phyloP scores from a whole-genome alignment of 2,113 vertebrate genomes.

The Hippocampus guttulatus region DNA sequence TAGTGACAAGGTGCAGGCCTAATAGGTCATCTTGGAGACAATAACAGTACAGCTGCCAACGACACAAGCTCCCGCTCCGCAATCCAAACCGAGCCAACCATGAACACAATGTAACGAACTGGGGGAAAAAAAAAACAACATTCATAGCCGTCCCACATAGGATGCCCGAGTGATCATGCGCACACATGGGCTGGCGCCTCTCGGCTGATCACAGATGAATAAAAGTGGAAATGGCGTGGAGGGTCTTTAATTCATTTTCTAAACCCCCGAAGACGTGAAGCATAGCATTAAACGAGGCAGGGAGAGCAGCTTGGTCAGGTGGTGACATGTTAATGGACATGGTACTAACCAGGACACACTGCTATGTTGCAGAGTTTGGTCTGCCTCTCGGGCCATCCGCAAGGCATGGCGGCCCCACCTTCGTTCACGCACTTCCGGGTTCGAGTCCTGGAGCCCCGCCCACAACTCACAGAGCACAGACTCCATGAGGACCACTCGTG shows the following conservation, averaged over 20 bases:
- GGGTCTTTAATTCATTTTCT: too few species aligned
- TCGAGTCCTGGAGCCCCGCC: constrained; percentile 87
- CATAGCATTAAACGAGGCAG: background rate
- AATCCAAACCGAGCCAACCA: constrained; percentile 34
- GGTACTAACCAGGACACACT: constrained; percentile 90
- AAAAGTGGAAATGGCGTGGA: background rate
- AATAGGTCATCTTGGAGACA: constrained; percentile 62
- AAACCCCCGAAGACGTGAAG: too few species aligned
- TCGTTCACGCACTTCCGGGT: constrained; percentile 83
- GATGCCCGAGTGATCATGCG: background rate
- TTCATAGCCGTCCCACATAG: background rate
- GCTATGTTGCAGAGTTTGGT: constrained; percentile 92
- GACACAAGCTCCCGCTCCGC: background rate
- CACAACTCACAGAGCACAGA: constrained; percentile 93
- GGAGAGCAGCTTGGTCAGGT: background rate
- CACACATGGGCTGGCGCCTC: background rate
- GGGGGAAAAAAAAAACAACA: background rate
- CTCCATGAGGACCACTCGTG: constrained; percentile 94
- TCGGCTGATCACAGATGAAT: background rate
- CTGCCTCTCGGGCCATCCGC: constrained; percentile 82
- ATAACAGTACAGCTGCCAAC: constrained; percentile 18
- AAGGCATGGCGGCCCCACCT: constrained; percentile 72
- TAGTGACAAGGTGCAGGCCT: constrained; percentile 49
- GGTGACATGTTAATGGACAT: constrained; percentile 57
- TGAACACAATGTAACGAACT: constrained; percentile 10